Percentiles rank a stretch among this genome's conserved stretches.
These are phyloP conservation scores for Drosophila testacea DNA, from an alignment of 2,888 invertebrate species.

Conservation along the genomic window DNA sequence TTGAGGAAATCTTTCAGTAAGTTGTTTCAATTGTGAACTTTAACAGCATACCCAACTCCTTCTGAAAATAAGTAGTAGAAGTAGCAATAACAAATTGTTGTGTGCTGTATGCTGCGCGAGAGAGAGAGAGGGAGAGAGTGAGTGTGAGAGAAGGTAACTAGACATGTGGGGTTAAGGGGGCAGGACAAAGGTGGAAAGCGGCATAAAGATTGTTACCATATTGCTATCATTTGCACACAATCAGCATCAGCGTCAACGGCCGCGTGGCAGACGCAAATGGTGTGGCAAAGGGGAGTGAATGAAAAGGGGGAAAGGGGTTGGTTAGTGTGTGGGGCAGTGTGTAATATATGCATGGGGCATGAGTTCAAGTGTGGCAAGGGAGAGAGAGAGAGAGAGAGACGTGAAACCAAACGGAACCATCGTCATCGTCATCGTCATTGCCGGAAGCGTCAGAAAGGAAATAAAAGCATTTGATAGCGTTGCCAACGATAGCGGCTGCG, in stretches of 20 bases:
- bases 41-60: constrained; percentile 9
- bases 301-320: background rate
- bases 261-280: constrained; percentile 39
- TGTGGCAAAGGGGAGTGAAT: background rate
- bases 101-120: background rate
- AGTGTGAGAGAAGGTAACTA: background rate
- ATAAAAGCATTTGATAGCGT: constrained; percentile 66
- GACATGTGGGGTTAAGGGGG: background rate
- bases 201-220: constrained; percentile 79
- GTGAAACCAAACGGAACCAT: background rate
- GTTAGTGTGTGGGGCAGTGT: constrained; percentile 12
- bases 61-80: background rate
- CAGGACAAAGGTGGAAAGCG: constrained; percentile 20
- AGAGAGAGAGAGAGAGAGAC: background rate
- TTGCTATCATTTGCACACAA: constrained; percentile 82
- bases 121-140: background rate
- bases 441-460: constrained; percentile 67
- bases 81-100: constrained; percentile 31
- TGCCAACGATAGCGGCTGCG: constrained; percentile 58
- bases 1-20: background rate
- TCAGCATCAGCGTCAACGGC: constrained; percentile 60
- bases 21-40: background rate
- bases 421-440: constrained; percentile 23
- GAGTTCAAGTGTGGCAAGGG: constrained; percentile 11
- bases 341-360: constrained; percentile 47